Percentiles rank a stretch among this genome's conserved stretches.
Evolutionary conservation across 1,140 invertebrate genomes (phyloP).

Genomic region (Nasonia giraulti): DNA sequence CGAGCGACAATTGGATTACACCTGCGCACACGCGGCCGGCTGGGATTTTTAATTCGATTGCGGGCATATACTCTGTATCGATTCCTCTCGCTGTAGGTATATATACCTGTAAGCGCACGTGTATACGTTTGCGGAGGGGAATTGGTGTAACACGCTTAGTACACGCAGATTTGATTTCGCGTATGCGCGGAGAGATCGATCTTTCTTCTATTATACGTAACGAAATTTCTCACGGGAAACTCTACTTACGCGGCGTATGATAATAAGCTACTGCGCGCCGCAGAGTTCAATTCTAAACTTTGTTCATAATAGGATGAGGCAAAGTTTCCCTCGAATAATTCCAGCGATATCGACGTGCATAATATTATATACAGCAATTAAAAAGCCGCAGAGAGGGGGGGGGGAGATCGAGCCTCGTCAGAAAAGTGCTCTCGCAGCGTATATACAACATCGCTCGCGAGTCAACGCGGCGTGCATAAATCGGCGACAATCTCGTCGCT

Average conservation of each 20-base stretch:
- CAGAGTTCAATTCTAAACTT: too few species aligned
- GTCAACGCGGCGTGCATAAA: too few species aligned
- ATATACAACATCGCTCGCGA: too few species aligned
- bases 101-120: background rate
- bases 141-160: too few species aligned
- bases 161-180: too few species aligned
- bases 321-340: background rate
- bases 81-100: background rate
- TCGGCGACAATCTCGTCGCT: too few species aligned
- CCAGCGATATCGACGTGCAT: background rate
- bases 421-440: background rate
- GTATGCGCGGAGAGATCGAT: too few species aligned
- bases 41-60: background rate
- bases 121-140: background rate
- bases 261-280: too few species aligned
- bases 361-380: background rate
- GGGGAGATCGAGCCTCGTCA: background rate
- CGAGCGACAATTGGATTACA: constrained; percentile 22
- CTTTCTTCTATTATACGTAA: too few species aligned
- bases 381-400: background rate
- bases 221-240: too few species aligned
- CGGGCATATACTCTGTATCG: background rate
- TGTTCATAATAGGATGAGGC: too few species aligned
- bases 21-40: background rate
- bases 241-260: too few species aligned